These are phyloP conservation scores for Melipona bicolor DNA, from an alignment of 2,888 invertebrate genomes.

Conservation along the genomic window DNA sequence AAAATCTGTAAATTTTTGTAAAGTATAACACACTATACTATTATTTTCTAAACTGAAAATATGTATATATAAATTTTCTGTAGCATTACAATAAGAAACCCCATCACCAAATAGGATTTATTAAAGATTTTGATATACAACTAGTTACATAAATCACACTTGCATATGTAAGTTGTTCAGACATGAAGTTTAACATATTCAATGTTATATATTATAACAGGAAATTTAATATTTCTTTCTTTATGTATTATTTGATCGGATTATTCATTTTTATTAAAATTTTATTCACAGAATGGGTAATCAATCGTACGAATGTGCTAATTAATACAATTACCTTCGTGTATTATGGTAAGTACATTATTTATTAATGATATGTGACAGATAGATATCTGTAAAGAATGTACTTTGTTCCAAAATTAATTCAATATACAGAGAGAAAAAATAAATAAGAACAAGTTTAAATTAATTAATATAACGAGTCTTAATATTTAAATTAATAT, in stretches of 20 bases:
- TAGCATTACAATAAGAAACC: too few species aligned
- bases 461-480: conserved; percentile 11
- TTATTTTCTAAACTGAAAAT: neutral
- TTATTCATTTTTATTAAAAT: conserved; percentile 3
- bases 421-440: neutral
- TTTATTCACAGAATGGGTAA: neutral
- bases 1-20: neutral
- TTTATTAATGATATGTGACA: conserved; percentile 30
- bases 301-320: conserved; percentile 1
- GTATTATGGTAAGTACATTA: conserved; percentile 46
- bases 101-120: neutral
- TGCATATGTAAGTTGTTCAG: neutral
- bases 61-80: too few species aligned
- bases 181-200: neutral
- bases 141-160: neutral
- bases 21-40: neutral
- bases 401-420: conserved; percentile 13
- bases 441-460: conserved; percentile 8
- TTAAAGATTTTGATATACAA: neutral
- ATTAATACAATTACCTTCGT: conserved; percentile 30
- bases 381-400: conserved; percentile 11
- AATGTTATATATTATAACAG: neutral
- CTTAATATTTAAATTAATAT: conserved; percentile 34
- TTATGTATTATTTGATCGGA: neutral
- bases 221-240: neutral